phyloP scores from a whole-genome alignment of 2,113 vertebrate genomes.

The Mesembrinibis cayennensis region DNA sequence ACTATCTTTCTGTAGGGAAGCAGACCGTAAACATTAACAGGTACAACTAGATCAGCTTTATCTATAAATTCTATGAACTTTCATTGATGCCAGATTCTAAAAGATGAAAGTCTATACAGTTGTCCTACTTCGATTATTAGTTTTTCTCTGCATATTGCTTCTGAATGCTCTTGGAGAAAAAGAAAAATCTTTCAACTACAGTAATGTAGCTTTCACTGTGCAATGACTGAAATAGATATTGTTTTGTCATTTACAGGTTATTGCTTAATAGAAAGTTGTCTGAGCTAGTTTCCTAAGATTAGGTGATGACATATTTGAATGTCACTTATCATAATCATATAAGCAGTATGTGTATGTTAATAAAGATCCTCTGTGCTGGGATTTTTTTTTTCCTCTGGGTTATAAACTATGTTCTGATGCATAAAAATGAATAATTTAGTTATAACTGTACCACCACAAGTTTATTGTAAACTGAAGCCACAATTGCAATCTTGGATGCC shows the following conservation, averaged over 20 bases:
- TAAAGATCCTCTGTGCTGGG: slow-evolving; percentile 13
- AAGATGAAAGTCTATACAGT: neutral
- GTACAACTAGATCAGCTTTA: neutral
- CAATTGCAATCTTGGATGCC: slow-evolving; percentile 31
- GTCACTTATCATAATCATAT: neutral
- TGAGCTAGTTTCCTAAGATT: slow-evolving; percentile 14
- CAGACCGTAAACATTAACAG: neutral
- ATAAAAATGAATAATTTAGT: slow-evolving; percentile 48
- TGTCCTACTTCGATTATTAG: neutral
- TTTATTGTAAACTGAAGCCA: slow-evolving; percentile 52
- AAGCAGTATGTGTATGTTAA: slow-evolving; percentile 2
- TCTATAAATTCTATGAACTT: neutral
- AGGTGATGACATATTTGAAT: slow-evolving; percentile 3
- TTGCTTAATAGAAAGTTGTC: slow-evolving; percentile 35
- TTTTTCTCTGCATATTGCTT: neutral
- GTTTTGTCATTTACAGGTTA: slow-evolving; percentile 30
- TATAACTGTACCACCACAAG: slow-evolving; percentile 1
- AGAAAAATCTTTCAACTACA: slow-evolving; percentile 34
- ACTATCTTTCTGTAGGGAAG: neutral
- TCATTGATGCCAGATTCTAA: neutral
- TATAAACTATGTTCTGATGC: neutral
- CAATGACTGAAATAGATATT: slow-evolving; percentile 17
- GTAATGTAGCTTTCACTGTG: neutral
- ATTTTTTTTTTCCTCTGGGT: neutral
- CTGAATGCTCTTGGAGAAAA: neutral